These are phyloP conservation scores for Amphimedon queenslandica DNA, from an alignment of 37 sponge, comb jelly and placozoan genomes.

Conservation along the genomic window DNA sequence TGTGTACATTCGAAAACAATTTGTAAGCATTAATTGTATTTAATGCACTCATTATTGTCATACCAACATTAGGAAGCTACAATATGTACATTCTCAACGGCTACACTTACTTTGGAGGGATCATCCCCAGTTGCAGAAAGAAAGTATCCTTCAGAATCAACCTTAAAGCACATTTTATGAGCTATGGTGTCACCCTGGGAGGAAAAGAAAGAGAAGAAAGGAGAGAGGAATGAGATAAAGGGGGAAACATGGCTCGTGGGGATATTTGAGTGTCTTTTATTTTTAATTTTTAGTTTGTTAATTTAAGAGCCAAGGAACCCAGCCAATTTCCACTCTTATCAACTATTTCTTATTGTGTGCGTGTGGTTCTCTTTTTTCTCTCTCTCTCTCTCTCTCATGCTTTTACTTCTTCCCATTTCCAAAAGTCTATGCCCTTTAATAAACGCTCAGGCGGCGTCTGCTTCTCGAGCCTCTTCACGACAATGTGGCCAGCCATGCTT, in stretches of 20 bases:
- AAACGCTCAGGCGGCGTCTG: constrained; percentile 28
- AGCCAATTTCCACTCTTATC: no score
- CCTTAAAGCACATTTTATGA: constrained; percentile 19
- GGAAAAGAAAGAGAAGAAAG: no score
- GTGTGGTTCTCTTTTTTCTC: no score
- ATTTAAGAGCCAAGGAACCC: no score
- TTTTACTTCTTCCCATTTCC: constrained; percentile 38
- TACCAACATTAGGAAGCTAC: neutral
- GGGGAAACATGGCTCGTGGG: no score
- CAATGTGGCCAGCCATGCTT: constrained; percentile 49
- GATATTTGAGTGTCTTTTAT: no score
- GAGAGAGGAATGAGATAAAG: no score
- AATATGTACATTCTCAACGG: neutral
- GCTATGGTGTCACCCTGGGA: constrained; percentile 15
- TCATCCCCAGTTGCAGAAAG: constrained; percentile 36
- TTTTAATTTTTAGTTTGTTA: no score
- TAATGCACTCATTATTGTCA: neutral
- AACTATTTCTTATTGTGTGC: no score
- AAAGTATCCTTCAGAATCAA: constrained; percentile 43
- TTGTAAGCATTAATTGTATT: neutral
- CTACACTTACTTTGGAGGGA: neutral
- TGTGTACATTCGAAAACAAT: no score
- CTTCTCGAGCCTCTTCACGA: constrained; percentile 13
- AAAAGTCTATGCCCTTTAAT: constrained; percentile 17
- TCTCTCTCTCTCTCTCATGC: neutral